phyloP scores from a whole-genome alignment of 2,113 vertebrate genomes.

The Nycticorax nycticorax region DNA sequence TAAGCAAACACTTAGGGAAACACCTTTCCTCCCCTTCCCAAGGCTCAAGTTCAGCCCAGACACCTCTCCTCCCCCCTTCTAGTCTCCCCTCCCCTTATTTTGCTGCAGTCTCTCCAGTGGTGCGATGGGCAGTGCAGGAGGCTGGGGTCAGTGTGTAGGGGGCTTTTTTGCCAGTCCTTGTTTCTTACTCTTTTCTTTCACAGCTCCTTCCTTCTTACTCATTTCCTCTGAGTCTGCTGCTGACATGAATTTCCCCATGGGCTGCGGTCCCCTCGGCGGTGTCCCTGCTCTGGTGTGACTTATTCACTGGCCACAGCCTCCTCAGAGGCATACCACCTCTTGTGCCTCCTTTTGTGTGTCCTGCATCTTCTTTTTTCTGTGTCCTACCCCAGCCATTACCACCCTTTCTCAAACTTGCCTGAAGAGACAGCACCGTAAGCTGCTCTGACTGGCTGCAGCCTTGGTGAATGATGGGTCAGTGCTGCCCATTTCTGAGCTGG shows the following conservation, averaged over 20 bases:
- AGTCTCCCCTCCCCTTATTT: not conserved
- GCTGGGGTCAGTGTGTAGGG: not conserved
- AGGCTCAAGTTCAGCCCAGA: not conserved
- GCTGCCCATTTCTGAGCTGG: not conserved
- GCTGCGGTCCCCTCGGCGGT: accelerated
- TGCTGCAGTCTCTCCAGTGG: not conserved
- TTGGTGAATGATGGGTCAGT: accelerated
- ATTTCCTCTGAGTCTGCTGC: not conserved
- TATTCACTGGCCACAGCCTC: not conserved
- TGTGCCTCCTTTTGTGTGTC: not conserved
- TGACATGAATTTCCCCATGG: not conserved
- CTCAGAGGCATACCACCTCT: not conserved
- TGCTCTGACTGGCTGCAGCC: not conserved
- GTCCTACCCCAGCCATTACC: not conserved
- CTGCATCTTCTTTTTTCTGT: not conserved
- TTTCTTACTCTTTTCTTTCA: not conserved
- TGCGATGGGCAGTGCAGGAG: not conserved
- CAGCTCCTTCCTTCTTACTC: not conserved
- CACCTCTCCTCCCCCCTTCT: not conserved
- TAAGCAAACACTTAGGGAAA: not conserved
- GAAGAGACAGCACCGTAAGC: not conserved
- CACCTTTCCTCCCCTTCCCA: not conserved
- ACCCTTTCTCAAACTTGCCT: not conserved
- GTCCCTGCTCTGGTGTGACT: not conserved
- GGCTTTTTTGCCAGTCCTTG: not conserved